Base-by-base conservation (phyloP, 2,888 invertebrate species). In the Coecobrya sp. region DNA sequence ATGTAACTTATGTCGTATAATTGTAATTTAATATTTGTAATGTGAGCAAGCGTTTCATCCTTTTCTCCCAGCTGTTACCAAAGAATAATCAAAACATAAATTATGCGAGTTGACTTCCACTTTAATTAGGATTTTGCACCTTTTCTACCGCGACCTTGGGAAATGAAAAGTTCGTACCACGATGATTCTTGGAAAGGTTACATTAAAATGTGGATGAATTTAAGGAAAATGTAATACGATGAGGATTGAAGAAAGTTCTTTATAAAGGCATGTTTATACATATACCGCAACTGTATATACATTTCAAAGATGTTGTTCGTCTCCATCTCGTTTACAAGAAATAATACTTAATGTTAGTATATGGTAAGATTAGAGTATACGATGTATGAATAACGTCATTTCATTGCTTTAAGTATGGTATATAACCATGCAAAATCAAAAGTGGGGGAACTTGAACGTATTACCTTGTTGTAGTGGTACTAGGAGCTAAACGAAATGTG, bases 381-480 rank as follows among this genome's bases (percentile, higher is more conserved):
- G n/a, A n/a, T n/a, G 36, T 36, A 36, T 36, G 36, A 36, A 36
- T 36, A 4, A 36, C 36, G 1, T 49, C 4, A 13, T 49, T 49
- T 49, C 7, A 7, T 7, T 10, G 10, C 1, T 49, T 7, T 49
- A 49, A 36, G 68, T 36, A 25, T 27, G 65, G 70, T 70, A 36
- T 16, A 36, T 7, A 70, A 36, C 70, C n/a, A 19, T 70, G 36
- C 36, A n/a, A 55, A 62, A 84, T 42, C 45, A 13, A 19, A 84
- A 62, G 62, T 81, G 81, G 91, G 91, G 91, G 91, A 91, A 91
- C 68, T 55, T 87, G 86, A 87, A 91, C 91, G 91, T 91, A 91
- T 91, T 91, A 91, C 91, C 91, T 91, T 82, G 62, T 87, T 52
- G 68, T 62, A 79, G 76, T 55, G 16, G 52, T 30, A 27, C n/a